Evolutionary conservation across 2,888 invertebrate species (phyloP).

Genomic region (Cataglyphis altisquamis): DNA sequence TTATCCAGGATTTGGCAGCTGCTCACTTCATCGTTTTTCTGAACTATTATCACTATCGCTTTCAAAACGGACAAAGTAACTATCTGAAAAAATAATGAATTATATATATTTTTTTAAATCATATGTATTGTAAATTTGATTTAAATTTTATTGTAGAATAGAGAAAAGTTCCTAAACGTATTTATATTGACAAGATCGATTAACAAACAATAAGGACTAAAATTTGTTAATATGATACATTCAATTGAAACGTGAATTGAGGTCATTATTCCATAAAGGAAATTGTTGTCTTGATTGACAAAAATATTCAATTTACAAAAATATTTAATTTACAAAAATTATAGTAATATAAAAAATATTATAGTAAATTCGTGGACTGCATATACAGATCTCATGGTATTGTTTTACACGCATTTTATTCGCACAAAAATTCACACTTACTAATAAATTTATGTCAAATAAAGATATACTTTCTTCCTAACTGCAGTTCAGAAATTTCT

Average conservation of each 20-base stretch:
- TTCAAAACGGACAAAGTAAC: slow-evolving; percentile 68
- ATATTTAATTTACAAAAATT: no score
- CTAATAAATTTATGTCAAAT: slow-evolving; percentile 70
- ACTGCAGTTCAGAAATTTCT: slow-evolving; percentile 56
- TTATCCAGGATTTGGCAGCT: no score
- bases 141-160: not conserved
- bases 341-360: no score
- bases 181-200: not conserved
- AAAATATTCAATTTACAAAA: slow-evolving; percentile 1
- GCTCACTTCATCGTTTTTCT: no score
- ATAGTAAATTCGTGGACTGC: not conserved
- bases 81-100: slow-evolving; percentile 49
- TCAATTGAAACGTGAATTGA: no score
- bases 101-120: not conserved
- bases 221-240: no score
- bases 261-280: no score
- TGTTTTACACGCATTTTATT: not conserved
- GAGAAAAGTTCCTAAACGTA: not conserved
- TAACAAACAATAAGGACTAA: not conserved
- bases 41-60: slow-evolving; percentile 57
- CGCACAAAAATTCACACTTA: slow-evolving; percentile 63
- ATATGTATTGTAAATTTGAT: not conserved
- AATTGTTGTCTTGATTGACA: not conserved
- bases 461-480: slow-evolving; percentile 21
- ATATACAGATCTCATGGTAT: not conserved